Evolutionary conservation across 2,888 invertebrate species (phyloP).

Genomic region (Myopa tessellatipennis): DNA sequence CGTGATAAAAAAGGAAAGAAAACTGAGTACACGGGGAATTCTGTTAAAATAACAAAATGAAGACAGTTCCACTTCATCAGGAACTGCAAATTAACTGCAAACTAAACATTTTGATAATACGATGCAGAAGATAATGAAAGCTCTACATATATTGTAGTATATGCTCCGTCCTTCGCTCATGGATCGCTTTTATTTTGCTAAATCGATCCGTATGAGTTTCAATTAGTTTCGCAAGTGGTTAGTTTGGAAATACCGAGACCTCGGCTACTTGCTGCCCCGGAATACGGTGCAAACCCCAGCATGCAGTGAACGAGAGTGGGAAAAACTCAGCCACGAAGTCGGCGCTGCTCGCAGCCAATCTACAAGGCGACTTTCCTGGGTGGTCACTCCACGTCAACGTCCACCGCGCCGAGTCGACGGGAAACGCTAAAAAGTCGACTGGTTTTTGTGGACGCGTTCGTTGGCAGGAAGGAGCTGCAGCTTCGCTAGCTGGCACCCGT

Average conservation of each 20-base stretch:
- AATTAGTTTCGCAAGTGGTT: constrained; percentile 26
- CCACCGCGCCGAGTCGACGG: neutral
- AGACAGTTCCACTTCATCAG: too few relatives aligned
- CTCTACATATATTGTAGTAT: too few relatives aligned
- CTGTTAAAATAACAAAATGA: too few relatives aligned
- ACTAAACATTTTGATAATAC: too few relatives aligned
- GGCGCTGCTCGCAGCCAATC: constrained; percentile 11
- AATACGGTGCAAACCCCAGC: neutral
- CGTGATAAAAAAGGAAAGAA: too few relatives aligned
- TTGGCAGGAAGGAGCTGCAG: neutral
- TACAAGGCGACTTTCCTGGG: constrained; percentile 34
- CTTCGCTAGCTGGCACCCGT: constrained; percentile 37
- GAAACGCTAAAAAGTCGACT: constrained; percentile 9
- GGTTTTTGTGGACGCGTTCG: constrained; percentile 18
- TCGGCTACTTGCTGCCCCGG: neutral
- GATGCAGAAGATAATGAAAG: too few relatives aligned
- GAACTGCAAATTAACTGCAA: too few relatives aligned
- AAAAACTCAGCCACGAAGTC: neutral
- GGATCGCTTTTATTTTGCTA: neutral
- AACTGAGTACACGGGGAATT: too few relatives aligned
- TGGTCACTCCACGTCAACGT: constrained; percentile 32
- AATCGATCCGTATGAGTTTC: constrained; percentile 13
- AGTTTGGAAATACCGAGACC: constrained; percentile 2
- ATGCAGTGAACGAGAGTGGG: neutral
- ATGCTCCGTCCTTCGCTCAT: neutral